Conservation (phyloP, 2,888 invertebrate genomes). For the Andrena praecox region DNA sequence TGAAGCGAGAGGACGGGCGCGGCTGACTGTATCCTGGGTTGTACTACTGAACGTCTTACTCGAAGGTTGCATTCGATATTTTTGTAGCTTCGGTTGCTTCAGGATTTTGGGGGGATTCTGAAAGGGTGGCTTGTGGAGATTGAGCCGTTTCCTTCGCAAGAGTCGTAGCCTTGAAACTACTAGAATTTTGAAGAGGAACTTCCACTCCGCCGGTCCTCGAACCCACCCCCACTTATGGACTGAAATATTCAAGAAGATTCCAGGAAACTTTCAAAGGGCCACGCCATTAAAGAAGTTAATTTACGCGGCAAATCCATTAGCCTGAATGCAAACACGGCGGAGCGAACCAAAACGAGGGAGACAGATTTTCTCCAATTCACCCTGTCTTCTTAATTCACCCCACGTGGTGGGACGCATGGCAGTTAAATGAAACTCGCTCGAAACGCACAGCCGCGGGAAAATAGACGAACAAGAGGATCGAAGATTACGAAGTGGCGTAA, state of each 20-base stretch:
- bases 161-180: not conserved
- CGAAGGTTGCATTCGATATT: not conserved
- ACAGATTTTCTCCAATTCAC: not conserved
- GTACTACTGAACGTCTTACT: not conserved
- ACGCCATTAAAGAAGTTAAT: constrained; percentile 5
- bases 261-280: constrained; percentile 2
- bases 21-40: not conserved
- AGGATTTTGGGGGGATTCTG: not conserved
- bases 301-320: constrained; percentile 1
- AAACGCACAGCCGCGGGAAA: not conserved
- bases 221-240: constrained; percentile 3
- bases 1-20: not conserved
- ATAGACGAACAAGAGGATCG: not conserved
- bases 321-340: not conserved
- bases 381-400: no score
- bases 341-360: not conserved
- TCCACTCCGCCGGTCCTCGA: not conserved
- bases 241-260: constrained; percentile 8
- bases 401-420: no score
- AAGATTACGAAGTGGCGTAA: not conserved
- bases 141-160: not conserved
- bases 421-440: no score
- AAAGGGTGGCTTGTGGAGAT: not conserved
- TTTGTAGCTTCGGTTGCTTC: not conserved
- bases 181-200: not conserved